Percentiles rank a stretch among this genome's conserved stretches.
These are phyloP conservation scores for human (Homo sapiens) DNA, from an alignment of 2,113 vertebrate species.

Conservation along the genomic window GRCh38 chr4:45660501-45661000, in stretches of 20 bases:
- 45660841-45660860: not conserved
- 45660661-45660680: not conserved
- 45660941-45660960: not conserved
- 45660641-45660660: not conserved
- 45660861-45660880: not conserved
- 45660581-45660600: too few species aligned
- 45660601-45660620: not conserved
- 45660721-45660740: not conserved
- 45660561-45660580: too few species aligned
- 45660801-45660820: not conserved
- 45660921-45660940: not conserved
- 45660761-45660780: not conserved
- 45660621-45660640: not conserved
- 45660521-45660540: too few species aligned
- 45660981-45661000: too few species aligned
- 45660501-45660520: too few species aligned
- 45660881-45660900: not conserved
- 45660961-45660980: too few species aligned
- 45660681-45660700: not conserved
- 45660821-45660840: not conserved
- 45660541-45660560: too few species aligned
- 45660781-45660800: not conserved
- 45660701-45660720: not conserved
- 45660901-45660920: not conserved
- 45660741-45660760: not conserved